phyloP scores from a whole-genome alignment of 2,113 vertebrate species.

The Lucifuga dentata region DNA sequence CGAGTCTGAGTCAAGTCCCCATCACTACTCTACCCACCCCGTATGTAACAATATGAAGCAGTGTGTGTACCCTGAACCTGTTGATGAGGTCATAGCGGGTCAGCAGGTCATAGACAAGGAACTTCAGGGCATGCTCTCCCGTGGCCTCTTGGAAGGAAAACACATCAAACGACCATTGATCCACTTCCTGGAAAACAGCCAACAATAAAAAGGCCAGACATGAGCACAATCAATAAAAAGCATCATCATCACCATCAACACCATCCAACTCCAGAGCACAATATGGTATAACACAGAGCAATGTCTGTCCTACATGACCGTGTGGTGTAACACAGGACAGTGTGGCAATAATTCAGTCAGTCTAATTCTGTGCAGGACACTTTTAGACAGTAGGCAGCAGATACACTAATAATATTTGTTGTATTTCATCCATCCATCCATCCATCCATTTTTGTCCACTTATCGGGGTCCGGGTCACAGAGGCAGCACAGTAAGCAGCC shows the following conservation, averaged over 20 bases:
- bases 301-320: too few species aligned
- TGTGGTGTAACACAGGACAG: too few species aligned
- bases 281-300: too few species aligned
- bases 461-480: too few species aligned
- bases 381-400: conserved; percentile 23
- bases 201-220: neutral
- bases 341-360: too few species aligned
- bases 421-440: too few species aligned
- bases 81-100: conserved; percentile 98
- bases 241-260: neutral
- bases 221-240: too few species aligned
- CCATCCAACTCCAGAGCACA: neutral
- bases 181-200: conserved; percentile 87
- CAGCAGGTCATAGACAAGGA: conserved; percentile 97
- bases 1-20: too few species aligned
- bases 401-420: neutral
- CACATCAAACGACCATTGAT: conserved; percentile 98
- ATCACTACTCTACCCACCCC: too few species aligned
- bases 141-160: conserved; percentile 95
- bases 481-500: too few species aligned
- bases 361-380: neutral
- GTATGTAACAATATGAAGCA: conserved; percentile 25
- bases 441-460: too few species aligned
- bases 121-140: conserved; percentile 96
- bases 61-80: conserved; percentile 92